A percentile compares a stretch with the other conserved stretches of the same genome.
phyloP scores from a whole-genome alignment of 1,140 invertebrate genomes.

The Drosophila seguyi region DNA sequence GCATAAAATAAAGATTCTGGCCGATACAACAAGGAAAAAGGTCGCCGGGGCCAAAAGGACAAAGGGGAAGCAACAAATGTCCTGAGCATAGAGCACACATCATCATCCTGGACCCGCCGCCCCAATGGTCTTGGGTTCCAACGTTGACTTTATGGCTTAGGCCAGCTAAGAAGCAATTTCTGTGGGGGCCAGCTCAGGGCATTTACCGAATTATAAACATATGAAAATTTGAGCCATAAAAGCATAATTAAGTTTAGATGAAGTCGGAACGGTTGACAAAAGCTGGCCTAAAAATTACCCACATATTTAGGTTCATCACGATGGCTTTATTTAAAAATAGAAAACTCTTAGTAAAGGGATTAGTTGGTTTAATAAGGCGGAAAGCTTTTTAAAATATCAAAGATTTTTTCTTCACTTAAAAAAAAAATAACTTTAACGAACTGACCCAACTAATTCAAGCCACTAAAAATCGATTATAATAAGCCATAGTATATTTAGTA shows the following conservation, averaged over 20 bases:
- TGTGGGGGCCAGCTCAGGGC: constrained; percentile 13
- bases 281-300: background rate
- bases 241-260: constrained; percentile 41
- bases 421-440: no score
- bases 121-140: constrained; percentile 36
- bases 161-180: constrained; percentile 48
- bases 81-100: constrained; percentile 44
- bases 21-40: constrained; percentile 56
- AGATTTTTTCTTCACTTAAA: no score
- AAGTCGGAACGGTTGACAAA: background rate
- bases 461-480: no score
- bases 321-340: background rate
- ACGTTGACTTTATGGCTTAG: constrained; percentile 58
- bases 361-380: no score
- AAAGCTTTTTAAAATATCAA: background rate
- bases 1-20: constrained; percentile 59
- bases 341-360: no score
- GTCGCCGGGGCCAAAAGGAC: constrained; percentile 52
- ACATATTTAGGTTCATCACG: background rate
- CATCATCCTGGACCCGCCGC: constrained; percentile 29
- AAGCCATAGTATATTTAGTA: no score
- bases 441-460: no score
- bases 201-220: constrained; percentile 52
- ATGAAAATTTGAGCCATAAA: constrained; percentile 37
- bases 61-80: constrained; percentile 56